These are phyloP conservation scores for Protaetia brevitarsis DNA, from an alignment of 1,140 invertebrate genomes.

Conservation along the genomic window DNA sequence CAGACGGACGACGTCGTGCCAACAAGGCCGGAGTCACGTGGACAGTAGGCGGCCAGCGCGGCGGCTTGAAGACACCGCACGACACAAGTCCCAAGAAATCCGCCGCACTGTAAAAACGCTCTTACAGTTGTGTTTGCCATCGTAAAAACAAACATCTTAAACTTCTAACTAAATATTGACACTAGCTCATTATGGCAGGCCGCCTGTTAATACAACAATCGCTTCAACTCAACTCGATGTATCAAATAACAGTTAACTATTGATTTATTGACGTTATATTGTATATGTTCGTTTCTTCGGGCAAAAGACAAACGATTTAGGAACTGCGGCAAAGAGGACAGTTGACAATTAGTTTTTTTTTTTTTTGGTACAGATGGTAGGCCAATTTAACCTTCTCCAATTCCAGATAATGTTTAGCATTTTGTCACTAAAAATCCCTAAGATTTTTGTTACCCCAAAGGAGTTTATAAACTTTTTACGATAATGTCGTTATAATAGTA, in stretches of 20 bases:
- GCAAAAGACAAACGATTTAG: neutral
- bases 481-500: too few relatives aligned
- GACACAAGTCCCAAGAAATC: neutral
- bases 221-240: neutral
- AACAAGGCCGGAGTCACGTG: too few relatives aligned
- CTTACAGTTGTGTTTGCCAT: neutral
- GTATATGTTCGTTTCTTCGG: neutral
- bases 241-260: neutral
- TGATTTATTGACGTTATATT: constrained; percentile 5
- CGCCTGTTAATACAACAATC: neutral
- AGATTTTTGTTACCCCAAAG: too few relatives aligned
- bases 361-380: neutral
- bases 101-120: neutral
- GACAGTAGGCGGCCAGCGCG: too few relatives aligned
- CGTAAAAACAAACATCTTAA: neutral
- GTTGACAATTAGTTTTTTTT: neutral
- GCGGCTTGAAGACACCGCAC: neutral
- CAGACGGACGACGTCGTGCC: neutral
- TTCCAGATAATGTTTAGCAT: too few relatives aligned
- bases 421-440: too few relatives aligned
- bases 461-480: too few relatives aligned
- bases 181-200: neutral
- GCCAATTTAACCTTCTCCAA: too few relatives aligned
- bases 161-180: constrained; percentile 1
- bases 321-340: neutral